These are phyloP conservation scores for Hydrochoerus hydrochaeris DNA, from an alignment of 2,113 vertebrate genomes.

Conservation along the genomic window DNA sequence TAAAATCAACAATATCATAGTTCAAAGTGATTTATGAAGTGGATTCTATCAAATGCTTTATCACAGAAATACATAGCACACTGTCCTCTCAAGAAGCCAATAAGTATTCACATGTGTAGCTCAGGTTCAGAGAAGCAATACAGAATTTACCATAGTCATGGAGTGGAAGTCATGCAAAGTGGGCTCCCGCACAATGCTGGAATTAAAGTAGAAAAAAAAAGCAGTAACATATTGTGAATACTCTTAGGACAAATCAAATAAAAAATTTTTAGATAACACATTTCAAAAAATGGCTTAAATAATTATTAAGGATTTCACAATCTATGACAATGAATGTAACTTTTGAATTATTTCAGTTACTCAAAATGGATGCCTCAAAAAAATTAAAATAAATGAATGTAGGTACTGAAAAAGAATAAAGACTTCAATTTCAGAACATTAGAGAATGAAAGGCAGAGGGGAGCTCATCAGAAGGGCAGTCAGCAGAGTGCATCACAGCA, in stretches of 20 bases:
- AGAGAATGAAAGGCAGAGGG: neutral
- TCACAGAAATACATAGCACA: neutral
- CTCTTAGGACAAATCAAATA: neutral
- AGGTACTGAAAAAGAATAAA: neutral
- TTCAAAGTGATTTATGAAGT: too few species aligned
- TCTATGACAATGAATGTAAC: neutral
- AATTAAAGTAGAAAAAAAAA: neutral
- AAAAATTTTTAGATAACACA: neutral
- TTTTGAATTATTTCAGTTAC: neutral
- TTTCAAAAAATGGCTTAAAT: neutral
- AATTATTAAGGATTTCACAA: neutral
- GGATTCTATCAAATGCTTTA: too few species aligned
- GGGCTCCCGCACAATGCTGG: neutral
- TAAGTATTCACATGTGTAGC: neutral
- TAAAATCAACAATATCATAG: too few species aligned
- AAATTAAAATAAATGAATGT: neutral
- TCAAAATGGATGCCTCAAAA: neutral
- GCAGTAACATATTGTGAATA: neutral
- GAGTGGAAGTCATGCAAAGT: neutral
- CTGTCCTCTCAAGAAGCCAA: neutral
- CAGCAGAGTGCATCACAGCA: neutral
- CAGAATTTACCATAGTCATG: neutral
- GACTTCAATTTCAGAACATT: neutral
- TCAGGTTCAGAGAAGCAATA: neutral
- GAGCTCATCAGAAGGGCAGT: neutral